phyloP scores from a whole-genome alignment of 2,797 vertebrate genomes.

The Spinus olivaceus region DNA sequence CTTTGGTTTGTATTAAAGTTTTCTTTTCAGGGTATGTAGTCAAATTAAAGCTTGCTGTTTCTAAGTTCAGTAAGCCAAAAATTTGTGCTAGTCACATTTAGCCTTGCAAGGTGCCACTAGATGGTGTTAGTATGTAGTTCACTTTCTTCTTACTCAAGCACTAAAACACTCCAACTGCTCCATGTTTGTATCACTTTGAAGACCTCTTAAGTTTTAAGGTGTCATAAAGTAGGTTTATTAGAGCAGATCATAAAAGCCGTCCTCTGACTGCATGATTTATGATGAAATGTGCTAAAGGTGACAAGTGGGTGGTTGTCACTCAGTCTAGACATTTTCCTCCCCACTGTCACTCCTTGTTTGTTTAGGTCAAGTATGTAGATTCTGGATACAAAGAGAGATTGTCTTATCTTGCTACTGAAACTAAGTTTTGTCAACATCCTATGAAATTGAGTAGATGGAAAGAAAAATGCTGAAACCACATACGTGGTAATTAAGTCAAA shows the following conservation, averaged over 20 bases:
- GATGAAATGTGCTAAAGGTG: neutral
- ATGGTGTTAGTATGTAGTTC: slow-evolving; percentile 60
- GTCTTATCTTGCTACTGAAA: neutral
- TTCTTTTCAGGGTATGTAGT: neutral
- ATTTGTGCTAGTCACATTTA: neutral
- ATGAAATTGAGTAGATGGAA: neutral
- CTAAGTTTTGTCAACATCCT: neutral
- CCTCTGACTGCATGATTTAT: neutral
- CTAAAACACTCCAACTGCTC: neutral
- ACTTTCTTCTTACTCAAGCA: neutral
- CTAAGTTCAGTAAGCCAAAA: neutral
- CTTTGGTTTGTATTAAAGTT: neutral
- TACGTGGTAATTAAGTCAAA: neutral
- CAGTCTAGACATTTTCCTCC: neutral
- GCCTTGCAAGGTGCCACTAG: slow-evolving; percentile 52
- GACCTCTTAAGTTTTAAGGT: neutral
- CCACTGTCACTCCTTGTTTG: neutral
- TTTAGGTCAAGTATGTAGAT: neutral
- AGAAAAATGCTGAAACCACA: neutral
- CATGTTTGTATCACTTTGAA: neutral
- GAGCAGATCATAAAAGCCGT: neutral
- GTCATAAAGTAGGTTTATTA: neutral
- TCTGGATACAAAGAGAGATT: neutral
- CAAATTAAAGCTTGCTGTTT: neutral
- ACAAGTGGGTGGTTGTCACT: neutral